Evolutionary conservation across 2,888 invertebrate species (phyloP).

Genomic region (Plagodis dolabraria): DNA sequence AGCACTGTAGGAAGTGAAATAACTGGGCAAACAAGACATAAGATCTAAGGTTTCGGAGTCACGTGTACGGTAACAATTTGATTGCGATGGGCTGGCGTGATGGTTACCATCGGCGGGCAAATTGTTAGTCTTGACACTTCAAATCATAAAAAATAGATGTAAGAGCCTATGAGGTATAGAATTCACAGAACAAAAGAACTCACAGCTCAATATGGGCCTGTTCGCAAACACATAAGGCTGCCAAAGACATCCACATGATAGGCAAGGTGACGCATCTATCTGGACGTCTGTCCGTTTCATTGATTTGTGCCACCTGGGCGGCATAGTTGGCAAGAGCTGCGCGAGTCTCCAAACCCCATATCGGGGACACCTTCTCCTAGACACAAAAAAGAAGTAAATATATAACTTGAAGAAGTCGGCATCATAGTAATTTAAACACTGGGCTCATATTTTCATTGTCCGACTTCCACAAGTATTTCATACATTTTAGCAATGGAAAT

Average conservation of each 20-base stretch:
- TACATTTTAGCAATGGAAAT: no score
- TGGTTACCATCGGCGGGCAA: no score
- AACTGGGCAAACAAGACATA: no score
- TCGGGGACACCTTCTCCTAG: slow-evolving; percentile 93
- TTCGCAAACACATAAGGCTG: slow-evolving; percentile 96
- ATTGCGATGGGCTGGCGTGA: no score
- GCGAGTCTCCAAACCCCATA: slow-evolving; percentile 95
- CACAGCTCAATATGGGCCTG: slow-evolving; percentile 93
- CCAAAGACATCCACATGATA: slow-evolving; percentile 95
- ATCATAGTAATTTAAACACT: no score
- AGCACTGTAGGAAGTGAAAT: no score
- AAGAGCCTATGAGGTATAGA: not conserved
- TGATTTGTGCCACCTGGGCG: slow-evolving; percentile 91
- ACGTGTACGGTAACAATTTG: no score
- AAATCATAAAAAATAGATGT: no score
- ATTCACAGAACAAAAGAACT: slow-evolving; percentile 36
- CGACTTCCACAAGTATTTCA: no score
- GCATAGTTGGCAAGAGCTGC: slow-evolving; percentile 95
- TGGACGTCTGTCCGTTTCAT: slow-evolving; percentile 90
- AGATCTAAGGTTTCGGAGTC: no score
- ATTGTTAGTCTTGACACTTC: no score
- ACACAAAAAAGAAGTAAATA: slow-evolving; percentile 25
- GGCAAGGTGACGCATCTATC: slow-evolving; percentile 92
- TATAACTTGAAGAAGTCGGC: not conserved
- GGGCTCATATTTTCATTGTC: no score